Base-by-base conservation (phyloP, 2,888 invertebrate genomes). In the Dione juno region DNA sequence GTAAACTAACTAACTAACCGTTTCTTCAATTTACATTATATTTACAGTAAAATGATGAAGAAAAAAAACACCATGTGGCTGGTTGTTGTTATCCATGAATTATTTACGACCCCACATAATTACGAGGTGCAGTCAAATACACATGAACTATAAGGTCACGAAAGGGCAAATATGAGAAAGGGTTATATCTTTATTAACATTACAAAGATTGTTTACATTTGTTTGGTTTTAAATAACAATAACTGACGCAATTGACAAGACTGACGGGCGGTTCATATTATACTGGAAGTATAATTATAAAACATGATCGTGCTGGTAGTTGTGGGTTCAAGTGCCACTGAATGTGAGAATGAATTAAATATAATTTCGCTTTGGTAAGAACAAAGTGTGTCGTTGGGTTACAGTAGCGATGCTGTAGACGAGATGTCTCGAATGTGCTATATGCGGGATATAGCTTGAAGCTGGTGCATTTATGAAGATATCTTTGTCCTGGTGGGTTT, bases 161-260 rank as follows among this genome's bases (percentile, higher is more conserved):
- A 45, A 45, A 61, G 61, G 61, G 61, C 45, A 43, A 9, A n/a
- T 35, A 45, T 45, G 45, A 45, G 28, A 61, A 61, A 61, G 45
- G 61, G 45, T 28, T 59, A 59, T 43, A 43, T 45, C 28, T n/a
- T 45, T 61, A 61, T 61, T 61, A 61, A 35, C 61, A 61, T 61
- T 35, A 61, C 61, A 61, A 61, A 57, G 57, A 40, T 40, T 57
- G 5, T 57, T 57, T 57, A 40, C 28, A 37, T 57, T 57, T 35
- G 45, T 61, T 61, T 45, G 45, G 14, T 45, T 45, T 61, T 61
- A 45, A 61, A 61, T 45, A 28, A 61, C 41, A 40, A 59, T 9
- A 43, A 40, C n/a, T 10, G 0, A 19, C 10, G 28, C 21, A 0
- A 11, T 28, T 10, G 9, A n/a, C 48, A 48, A 48, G 50, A 28